Base-by-base conservation (phyloP, 2,113 vertebrate genomes). In the Chitala chitala region DNA sequence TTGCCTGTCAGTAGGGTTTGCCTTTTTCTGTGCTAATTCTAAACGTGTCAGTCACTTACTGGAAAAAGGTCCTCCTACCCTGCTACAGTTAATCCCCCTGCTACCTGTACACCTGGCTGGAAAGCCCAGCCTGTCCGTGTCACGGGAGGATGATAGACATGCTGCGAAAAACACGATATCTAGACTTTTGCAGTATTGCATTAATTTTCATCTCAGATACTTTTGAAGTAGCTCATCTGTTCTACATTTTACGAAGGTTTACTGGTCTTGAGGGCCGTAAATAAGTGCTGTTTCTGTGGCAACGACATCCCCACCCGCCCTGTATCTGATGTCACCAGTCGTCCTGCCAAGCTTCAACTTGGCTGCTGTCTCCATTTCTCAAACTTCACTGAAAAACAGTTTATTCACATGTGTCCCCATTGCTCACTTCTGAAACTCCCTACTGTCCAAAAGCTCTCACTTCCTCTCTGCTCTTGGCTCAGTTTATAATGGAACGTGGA, bases 401-500 rank as follows among this genome's bases (percentile, higher is more conserved):
- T 42, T 53, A 61, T 20, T 31, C 26, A 5, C 42, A 46, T 7
- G 5, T 40, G 10, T 26, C 31, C 24, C 38, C 0, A 5, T 8
- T 36, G 68, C 70, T 9, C 36, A 17, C 54, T 9, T 24, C 6
- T 31, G 4, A 12, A 7, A 4, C 22, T 15, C 66, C 44, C 44
- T 50, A 29, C 12, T 31, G 31, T 70, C 24, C 68, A 78, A 81
- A 81, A 75, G 80, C 80, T 42, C 78, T 64, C 31, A 48, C 80
- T 88, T 88, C 86, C 84, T 85, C 80, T 68, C 56, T 3, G 50
- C 86, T 88, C 89, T 88, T 88, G 81, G 82, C 79, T 83, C 81
- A 77, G 69, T 84, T 84, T 83, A 82, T 87, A 77, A 77, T 63
- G 80, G 76, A 75, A 75, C 78, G 65, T 5, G 46, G 56, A 82